Percentiles rank a stretch among this genome's conserved stretches.
These are phyloP conservation scores for Epinephelus moara DNA, from an alignment of 2,113 vertebrate species.

Conservation along the genomic window DNA sequence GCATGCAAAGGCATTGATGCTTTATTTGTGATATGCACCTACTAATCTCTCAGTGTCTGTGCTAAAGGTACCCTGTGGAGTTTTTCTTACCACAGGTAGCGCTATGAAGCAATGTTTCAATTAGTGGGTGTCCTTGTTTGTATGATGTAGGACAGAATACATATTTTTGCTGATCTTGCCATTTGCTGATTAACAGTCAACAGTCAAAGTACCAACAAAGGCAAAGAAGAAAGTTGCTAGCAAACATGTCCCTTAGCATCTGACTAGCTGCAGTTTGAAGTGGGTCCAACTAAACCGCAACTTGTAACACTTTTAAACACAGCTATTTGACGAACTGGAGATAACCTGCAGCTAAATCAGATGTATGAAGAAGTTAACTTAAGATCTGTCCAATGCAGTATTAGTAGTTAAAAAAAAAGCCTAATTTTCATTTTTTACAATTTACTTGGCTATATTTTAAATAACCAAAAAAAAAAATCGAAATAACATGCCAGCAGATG, in stretches of 20 bases:
- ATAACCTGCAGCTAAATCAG: background rate
- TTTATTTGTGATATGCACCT: slow-evolving; percentile 21
- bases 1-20: slow-evolving; percentile 42
- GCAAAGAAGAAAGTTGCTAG: too few relatives aligned
- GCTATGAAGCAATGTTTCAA: background rate
- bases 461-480: too few relatives aligned
- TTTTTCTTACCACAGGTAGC: background rate
- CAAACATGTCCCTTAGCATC: background rate
- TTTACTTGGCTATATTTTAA: too few relatives aligned
- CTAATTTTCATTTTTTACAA: too few relatives aligned
- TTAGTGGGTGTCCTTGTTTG: too few relatives aligned
- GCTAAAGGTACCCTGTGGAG: slow-evolving; percentile 38
- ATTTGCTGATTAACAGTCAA: background rate
- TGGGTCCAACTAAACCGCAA: background rate
- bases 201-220: too few relatives aligned
- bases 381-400: background rate
- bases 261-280: background rate
- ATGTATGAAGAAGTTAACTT: background rate
- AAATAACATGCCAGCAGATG: too few relatives aligned
- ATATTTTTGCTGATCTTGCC: background rate
- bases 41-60: slow-evolving; percentile 6
- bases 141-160: background rate
- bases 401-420: too few relatives aligned
- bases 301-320: background rate
- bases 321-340: background rate